phyloP scores from a whole-genome alignment of 2,113 vertebrate genomes.

The Vireo altiloquus region DNA sequence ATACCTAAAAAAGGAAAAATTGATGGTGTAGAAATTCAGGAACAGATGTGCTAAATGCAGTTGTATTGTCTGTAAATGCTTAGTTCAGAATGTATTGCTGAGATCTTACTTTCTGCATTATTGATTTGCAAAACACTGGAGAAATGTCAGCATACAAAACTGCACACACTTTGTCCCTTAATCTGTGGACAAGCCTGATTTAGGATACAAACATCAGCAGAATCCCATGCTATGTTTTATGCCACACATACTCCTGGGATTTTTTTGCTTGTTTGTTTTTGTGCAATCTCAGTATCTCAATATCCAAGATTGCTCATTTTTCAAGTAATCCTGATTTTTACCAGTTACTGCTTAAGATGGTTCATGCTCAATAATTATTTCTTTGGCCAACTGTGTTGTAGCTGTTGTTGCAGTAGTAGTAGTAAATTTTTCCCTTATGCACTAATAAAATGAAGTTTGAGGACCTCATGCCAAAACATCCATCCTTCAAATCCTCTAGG shows the following conservation, averaged over 20 bases:
- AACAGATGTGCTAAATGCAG: not conserved
- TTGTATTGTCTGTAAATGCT: not conserved
- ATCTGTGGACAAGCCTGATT: not conserved
- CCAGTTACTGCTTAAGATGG: not conserved
- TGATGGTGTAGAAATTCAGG: not conserved
- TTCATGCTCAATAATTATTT: conserved; percentile 9
- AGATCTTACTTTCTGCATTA: not conserved
- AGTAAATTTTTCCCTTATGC: not conserved
- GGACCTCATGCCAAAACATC: not conserved
- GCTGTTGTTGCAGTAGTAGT: not conserved
- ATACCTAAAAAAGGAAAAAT: not conserved
- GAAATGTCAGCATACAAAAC: not conserved
- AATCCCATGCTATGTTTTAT: not conserved
- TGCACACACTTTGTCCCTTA: not conserved
- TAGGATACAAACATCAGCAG: not conserved
- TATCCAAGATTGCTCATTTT: conserved; percentile 11
- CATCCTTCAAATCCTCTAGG: not conserved
- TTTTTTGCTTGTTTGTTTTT: not conserved
- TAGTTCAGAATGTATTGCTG: not conserved
- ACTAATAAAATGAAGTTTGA: not conserved
- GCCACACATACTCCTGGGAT: accelerated
- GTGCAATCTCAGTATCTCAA: not conserved
- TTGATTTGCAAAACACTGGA: not conserved
- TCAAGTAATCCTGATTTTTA: conserved; percentile 49
- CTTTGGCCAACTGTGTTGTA: not conserved